These are phyloP conservation scores for Coregonus suidteri DNA, from an alignment of 2,797 vertebrate species.

Conservation along the genomic window DNA sequence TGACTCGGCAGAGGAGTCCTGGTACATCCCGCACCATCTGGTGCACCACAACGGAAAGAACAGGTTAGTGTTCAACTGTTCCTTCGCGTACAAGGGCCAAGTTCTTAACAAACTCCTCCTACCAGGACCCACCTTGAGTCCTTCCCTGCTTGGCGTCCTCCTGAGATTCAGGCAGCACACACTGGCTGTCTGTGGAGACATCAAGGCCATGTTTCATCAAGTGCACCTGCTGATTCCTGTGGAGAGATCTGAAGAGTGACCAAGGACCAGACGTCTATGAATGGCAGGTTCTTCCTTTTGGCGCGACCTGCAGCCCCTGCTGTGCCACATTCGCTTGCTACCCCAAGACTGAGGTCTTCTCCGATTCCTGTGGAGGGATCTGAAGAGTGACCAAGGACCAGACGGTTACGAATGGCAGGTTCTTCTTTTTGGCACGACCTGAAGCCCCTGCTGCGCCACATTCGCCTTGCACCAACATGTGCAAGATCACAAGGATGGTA, in stretches of 20 bases:
- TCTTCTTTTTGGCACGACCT: conserved; percentile 11
- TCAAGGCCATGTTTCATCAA: too few species aligned
- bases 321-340: conserved; percentile 7
- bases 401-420: conserved; percentile 18
- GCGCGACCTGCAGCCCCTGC: conserved; percentile 19
- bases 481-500: background rate
- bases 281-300: conserved; percentile 19
- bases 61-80: conserved; percentile 3
- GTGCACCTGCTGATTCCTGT: background rate
- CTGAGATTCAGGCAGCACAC: background rate
- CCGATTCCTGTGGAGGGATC: conserved; percentile 14
- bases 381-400: background rate
- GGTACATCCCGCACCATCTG: conserved; percentile 13
- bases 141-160: background rate
- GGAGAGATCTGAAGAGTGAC: conserved; percentile 12
- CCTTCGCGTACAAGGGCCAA: background rate
- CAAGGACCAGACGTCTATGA: conserved; percentile 4
- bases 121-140: background rate
- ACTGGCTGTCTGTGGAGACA: too few species aligned
- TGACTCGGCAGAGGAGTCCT: background rate
- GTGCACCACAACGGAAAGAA: background rate
- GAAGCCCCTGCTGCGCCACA: conserved; percentile 22
- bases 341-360: too few species aligned
- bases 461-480: conserved; percentile 18
- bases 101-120: background rate